Percentiles rank a stretch among this genome's conserved stretches.
Conservation (phyloP, 2,113 vertebrate species). For the Mus pahari region DNA sequence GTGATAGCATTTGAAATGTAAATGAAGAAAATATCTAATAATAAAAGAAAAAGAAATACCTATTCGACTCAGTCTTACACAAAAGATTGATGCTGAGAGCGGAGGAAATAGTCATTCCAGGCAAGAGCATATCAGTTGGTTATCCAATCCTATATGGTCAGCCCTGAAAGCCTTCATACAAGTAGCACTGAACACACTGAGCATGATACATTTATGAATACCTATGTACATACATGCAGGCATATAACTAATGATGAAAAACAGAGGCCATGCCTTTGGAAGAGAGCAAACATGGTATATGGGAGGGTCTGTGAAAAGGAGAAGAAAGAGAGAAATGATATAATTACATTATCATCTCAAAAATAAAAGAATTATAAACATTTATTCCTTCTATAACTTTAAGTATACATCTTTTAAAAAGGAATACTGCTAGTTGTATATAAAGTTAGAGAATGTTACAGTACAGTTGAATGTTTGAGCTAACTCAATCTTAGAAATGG, state of each 20-base stretch:
- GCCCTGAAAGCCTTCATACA: neutral
- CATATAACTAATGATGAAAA: neutral
- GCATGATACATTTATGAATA: neutral
- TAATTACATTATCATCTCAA: neutral
- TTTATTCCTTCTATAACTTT: neutral
- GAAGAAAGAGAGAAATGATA: neutral
- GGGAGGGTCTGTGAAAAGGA: no score
- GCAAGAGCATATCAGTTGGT: neutral
- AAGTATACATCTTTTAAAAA: slow-evolving; percentile 17
- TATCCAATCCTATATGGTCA: neutral
- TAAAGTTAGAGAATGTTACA: neutral
- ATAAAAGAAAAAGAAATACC: no score
- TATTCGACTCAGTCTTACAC: neutral
- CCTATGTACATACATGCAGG: neutral
- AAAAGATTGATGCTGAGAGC: neutral
- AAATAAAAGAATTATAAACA: neutral
- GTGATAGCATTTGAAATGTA: no score
- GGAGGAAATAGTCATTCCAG: neutral
- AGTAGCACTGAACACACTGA: neutral
- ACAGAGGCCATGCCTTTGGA: neutral
- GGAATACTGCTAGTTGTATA: neutral
- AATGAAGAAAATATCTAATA: no score
- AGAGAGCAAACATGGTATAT: neutral
- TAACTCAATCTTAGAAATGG: neutral
- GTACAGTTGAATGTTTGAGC: neutral